Percentiles rank a stretch among this genome's conserved stretches.
Evolutionary conservation across 2,888 invertebrate genomes (phyloP).

Genomic region (Dryobota labecula): DNA sequence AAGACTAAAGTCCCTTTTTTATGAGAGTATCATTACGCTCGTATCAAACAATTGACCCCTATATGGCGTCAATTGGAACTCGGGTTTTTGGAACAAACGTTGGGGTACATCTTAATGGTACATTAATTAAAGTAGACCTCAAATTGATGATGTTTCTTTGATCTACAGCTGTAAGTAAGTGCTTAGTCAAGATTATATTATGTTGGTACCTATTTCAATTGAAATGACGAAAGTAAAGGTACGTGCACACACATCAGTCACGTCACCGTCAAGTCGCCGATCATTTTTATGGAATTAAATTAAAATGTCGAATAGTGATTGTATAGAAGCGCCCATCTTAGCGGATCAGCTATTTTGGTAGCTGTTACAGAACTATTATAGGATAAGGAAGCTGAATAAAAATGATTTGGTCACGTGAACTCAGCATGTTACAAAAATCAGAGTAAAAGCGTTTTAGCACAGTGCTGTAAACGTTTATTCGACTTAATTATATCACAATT

Average conservation of each 20-base stretch:
- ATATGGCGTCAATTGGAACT: slow-evolving; percentile 79
- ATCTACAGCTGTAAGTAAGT: slow-evolving; percentile 50
- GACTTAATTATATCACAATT: no score
- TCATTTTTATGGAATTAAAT: no score
- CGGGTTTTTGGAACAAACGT: slow-evolving; percentile 72
- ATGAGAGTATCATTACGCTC: slow-evolving; percentile 20
- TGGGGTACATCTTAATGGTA: slow-evolving; percentile 76
- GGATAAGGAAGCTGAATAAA: no score
- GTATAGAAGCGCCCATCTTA: no score
- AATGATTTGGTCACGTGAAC: no score
- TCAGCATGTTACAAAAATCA: no score
- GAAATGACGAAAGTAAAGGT: slow-evolving; percentile 27
- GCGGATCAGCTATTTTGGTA: no score
- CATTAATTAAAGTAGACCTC: slow-evolving; percentile 76
- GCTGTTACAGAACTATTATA: no score
- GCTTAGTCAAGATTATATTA: slow-evolving; percentile 62
- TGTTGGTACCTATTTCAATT: slow-evolving; percentile 36
- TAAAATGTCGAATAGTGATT: no score
- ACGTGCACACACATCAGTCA: slow-evolving; percentile 2
- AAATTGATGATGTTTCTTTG: slow-evolving; percentile 67
- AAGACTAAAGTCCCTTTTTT: slow-evolving; percentile 20
- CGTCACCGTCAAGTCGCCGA: no score
- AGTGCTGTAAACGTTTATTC: no score
- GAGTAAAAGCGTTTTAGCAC: no score
- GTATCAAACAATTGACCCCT: slow-evolving; percentile 80